These are phyloP conservation scores for Prunella fulvescens DNA, from an alignment of 2,113 vertebrate genomes.

Conservation along the genomic window DNA sequence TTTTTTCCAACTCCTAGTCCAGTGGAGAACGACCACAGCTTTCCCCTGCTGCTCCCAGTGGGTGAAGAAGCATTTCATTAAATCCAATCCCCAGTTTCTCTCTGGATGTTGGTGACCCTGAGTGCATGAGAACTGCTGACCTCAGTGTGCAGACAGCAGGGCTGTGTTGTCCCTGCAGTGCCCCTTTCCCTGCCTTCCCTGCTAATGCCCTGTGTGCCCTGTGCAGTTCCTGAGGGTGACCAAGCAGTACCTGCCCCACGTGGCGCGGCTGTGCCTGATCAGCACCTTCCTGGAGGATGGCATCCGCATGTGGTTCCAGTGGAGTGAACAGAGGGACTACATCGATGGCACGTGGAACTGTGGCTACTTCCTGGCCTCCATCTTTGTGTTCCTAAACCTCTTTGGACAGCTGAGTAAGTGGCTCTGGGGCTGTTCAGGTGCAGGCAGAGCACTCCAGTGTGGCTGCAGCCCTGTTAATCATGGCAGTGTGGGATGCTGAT, in stretches of 20 bases:
- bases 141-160: background rate
- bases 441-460: background rate
- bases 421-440: background rate
- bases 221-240: slow-evolving; percentile 92
- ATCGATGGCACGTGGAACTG: slow-evolving; percentile 93
- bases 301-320: slow-evolving; percentile 99
- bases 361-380: slow-evolving; percentile 90
- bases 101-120: background rate
- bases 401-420: slow-evolving; percentile 92
- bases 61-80: background rate
- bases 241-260: slow-evolving; percentile 95
- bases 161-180: background rate
- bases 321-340: slow-evolving; percentile 95
- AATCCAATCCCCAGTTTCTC: background rate
- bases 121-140: background rate
- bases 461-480: background rate
- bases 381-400: slow-evolving; percentile 93
- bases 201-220: background rate
- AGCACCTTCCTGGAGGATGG: slow-evolving; percentile 98
- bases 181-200: background rate
- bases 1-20: background rate
- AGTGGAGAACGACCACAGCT: background rate
- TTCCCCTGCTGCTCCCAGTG: background rate
- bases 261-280: slow-evolving; percentile 94
- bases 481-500: background rate